phyloP scores from a whole-genome alignment of 2,797 vertebrate species.

The Semaprochilodus insignis region DNA sequence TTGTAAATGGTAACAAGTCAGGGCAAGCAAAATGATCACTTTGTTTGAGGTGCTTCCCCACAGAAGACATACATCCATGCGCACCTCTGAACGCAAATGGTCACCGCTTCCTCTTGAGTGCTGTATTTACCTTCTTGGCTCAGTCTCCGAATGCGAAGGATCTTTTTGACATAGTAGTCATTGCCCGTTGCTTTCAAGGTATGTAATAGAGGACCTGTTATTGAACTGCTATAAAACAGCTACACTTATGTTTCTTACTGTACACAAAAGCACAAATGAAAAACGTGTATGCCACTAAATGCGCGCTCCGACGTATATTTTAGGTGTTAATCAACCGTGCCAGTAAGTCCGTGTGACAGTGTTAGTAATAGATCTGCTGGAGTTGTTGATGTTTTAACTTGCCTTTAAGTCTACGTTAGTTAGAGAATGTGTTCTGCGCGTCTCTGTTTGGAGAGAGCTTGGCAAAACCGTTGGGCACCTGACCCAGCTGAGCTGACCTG shows the following conservation, averaged over 20 bases:
- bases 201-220: neutral
- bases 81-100: constrained; percentile 21
- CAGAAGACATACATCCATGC: constrained; percentile 42
- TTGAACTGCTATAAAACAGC: neutral
- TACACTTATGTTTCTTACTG: neutral
- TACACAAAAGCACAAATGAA: neutral
- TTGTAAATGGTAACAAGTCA: constrained; percentile 71
- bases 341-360: neutral
- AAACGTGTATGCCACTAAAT: neutral
- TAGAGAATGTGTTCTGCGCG: neutral
- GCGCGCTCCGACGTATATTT: neutral
- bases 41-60: constrained; percentile 58
- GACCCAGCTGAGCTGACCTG: constrained; percentile 26
- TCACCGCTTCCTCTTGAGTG: neutral
- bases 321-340: neutral
- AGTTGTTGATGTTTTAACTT: neutral
- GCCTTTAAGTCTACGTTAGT: neutral
- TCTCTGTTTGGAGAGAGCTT: neutral
- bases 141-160: neutral
- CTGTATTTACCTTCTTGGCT: constrained; percentile 7
- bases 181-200: neutral
- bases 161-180: neutral
- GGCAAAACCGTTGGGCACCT: constrained; percentile 13
- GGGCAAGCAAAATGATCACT: constrained; percentile 69
- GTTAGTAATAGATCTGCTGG: neutral